Percentiles rank a stretch among this genome's conserved stretches.
phyloP scores from a whole-genome alignment of 2,888 invertebrate species.

The Cephus nigrinus region DNA sequence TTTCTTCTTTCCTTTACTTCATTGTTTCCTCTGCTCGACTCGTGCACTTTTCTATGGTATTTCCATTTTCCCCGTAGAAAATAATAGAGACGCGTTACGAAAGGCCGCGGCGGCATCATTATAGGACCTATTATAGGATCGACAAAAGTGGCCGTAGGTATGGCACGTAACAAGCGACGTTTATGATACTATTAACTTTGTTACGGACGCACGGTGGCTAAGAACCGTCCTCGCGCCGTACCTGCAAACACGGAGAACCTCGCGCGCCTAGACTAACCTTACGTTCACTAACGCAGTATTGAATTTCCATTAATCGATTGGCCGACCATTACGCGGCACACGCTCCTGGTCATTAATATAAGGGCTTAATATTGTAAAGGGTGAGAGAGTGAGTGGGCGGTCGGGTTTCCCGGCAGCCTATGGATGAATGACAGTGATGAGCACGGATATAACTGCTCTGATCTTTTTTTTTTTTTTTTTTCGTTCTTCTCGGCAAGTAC shows the following conservation, averaged over 20 bases:
- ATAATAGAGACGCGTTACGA: neutral
- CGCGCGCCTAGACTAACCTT: conserved; percentile 18
- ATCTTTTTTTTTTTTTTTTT: too few relatives aligned
- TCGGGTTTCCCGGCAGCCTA: conserved; percentile 20
- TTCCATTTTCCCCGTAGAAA: neutral
- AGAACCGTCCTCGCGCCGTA: conserved; percentile 6
- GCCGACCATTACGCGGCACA: conserved; percentile 46
- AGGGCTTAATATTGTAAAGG: conserved; percentile 61
- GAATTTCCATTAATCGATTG: conserved; percentile 66
- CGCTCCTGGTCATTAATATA: conserved; percentile 58
- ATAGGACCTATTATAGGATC: conserved; percentile 26
- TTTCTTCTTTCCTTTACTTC: neutral
- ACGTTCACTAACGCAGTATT: conserved; percentile 45
- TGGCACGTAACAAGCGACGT: conserved; percentile 46
- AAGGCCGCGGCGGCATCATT: neutral
- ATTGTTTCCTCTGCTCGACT: neutral
- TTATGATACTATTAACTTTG: conserved; percentile 59
- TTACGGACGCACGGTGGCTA: conserved; percentile 35
- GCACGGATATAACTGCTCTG: neutral
- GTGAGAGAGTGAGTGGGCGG: conserved; percentile 36
- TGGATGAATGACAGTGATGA: conserved; percentile 42
- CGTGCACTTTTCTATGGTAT: neutral
- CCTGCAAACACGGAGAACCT: conserved; percentile 33
- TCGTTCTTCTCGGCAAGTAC: too few relatives aligned
- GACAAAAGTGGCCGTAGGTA: conserved; percentile 45